phyloP scores from a whole-genome alignment of 2,113 vertebrate genomes.

The Hyperopisus bebe region DNA sequence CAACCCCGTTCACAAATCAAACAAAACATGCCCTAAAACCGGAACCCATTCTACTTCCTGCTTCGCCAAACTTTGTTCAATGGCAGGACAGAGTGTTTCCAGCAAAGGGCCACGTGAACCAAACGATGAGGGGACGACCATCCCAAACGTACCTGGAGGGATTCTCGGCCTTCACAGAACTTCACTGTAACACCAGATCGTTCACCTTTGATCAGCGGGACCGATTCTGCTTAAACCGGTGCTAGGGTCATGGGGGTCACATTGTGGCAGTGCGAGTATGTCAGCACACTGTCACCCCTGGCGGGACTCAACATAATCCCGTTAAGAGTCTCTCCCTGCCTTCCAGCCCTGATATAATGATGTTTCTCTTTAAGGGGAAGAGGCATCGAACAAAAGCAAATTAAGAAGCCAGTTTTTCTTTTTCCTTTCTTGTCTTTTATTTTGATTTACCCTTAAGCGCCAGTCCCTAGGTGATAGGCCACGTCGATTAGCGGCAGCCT shows the following conservation, averaged over 20 bases:
- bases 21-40: neutral
- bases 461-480: neutral
- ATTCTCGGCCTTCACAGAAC: neutral
- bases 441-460: neutral
- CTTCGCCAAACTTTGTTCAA: neutral
- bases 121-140: neutral
- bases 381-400: slow-evolving; percentile 7
- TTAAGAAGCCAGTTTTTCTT: neutral
- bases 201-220: neutral
- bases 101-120: neutral
- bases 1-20: neutral
- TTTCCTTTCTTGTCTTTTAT: neutral
- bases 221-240: neutral
- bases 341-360: slow-evolving; percentile 24
- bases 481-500: neutral
- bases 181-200: neutral
- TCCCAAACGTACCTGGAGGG: neutral
- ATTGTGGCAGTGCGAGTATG: neutral
- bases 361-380: neutral
- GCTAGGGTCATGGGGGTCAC: neutral
- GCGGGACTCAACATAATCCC: slow-evolving; percentile 7
- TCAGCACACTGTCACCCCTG: neutral
- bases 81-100: neutral
- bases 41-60: neutral
- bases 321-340: slow-evolving; percentile 15